phyloP scores from a whole-genome alignment of 2,797 vertebrate species.

The Coregonus ussuriensis region DNA sequence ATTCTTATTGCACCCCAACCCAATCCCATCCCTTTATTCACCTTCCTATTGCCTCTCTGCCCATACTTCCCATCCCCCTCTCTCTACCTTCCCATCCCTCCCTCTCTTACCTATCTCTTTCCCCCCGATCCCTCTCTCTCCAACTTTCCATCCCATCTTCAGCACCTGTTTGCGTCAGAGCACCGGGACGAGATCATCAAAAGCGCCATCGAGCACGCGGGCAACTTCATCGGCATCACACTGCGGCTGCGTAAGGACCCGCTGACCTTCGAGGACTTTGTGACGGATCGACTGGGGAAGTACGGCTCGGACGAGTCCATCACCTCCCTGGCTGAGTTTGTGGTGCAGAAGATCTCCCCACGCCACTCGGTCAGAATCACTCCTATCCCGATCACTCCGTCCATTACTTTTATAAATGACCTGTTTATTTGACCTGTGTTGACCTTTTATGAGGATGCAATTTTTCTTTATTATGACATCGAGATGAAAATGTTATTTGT shows the following conservation, averaged over 20 bases:
- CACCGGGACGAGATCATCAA: conserved; percentile 96
- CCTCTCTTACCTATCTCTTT: conserved; percentile 14
- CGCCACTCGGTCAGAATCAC: conserved; percentile 85
- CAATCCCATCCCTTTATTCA: too few species aligned
- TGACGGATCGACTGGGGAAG: conserved; percentile 91
- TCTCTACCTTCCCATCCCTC: not conserved
- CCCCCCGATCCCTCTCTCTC: not conserved
- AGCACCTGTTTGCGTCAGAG: conserved; percentile 98
- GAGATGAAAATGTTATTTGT: not conserved
- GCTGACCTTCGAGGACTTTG: conserved; percentile 88
- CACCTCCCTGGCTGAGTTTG: conserved; percentile 97
- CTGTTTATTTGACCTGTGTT: not conserved
- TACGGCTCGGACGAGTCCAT: conserved; percentile 96
- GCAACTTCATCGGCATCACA: conserved; percentile 93
- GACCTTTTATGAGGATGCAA: not conserved
- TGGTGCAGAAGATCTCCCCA: conserved; percentile 94
- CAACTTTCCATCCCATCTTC: not conserved
- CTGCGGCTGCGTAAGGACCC: conserved; percentile 90
- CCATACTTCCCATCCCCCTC: not conserved
- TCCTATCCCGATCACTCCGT: not conserved
- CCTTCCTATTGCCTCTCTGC: not conserved
- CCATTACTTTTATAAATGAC: not conserved
- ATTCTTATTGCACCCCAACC: not conserved
- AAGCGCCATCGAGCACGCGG: conserved; percentile 95
- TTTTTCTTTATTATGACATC: not conserved